phyloP scores from a whole-genome alignment of 2,797 vertebrate genomes.

The Nasua narica region DNA sequence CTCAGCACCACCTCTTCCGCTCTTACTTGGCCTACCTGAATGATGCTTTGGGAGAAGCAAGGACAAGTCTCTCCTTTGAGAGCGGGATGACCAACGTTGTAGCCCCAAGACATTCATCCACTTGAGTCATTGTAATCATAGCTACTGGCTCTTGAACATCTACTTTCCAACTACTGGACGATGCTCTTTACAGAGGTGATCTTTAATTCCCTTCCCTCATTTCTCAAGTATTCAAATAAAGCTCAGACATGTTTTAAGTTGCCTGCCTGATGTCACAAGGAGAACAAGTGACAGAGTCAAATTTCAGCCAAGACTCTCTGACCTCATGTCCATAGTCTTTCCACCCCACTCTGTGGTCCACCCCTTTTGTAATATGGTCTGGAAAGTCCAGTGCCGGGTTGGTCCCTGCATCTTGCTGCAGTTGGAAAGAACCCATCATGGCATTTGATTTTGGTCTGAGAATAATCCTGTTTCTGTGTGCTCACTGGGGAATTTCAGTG shows the following conservation, averaged over 20 bases:
- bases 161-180: not conserved
- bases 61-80: not conserved
- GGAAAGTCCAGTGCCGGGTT: not conserved
- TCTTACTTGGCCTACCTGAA: not conserved
- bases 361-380: not conserved
- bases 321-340: not conserved
- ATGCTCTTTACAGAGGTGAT: not conserved
- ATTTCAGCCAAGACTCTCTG: not conserved
- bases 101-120: not conserved
- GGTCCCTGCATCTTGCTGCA: not conserved
- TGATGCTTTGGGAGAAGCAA: not conserved
- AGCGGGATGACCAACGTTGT: not conserved
- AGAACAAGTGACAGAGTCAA: not conserved
- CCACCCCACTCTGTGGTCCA: too few relatives aligned
- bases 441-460: conserved; percentile 21
- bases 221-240: conserved; percentile 10
- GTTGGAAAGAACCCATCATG: conserved; percentile 51
- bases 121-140: not conserved
- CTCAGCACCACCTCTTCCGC: not conserved
- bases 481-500: conserved; percentile 33
- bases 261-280: not conserved
- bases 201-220: not conserved
- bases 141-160: not conserved
- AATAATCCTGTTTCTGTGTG: not conserved
- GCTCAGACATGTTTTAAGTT: not conserved